phyloP scores from a whole-genome alignment of 2,113 vertebrate genomes.

The Phalacrocorax aristotelis region DNA sequence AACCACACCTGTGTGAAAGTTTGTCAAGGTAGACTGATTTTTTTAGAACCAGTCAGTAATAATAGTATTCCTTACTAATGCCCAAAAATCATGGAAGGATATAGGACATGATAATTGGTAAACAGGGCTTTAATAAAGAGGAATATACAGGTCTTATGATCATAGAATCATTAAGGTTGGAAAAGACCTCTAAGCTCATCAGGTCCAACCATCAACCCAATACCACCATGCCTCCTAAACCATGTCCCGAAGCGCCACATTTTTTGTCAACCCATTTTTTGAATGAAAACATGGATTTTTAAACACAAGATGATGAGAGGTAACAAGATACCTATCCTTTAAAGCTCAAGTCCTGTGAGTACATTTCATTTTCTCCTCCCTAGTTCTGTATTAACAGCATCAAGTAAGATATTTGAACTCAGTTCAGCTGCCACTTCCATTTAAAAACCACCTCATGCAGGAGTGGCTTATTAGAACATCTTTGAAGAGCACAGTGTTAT shows the following conservation, averaged over 20 bases:
- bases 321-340: neutral
- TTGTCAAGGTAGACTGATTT: neutral
- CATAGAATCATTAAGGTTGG: too few species aligned
- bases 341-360: neutral
- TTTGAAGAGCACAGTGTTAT: neutral
- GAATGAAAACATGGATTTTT: too few species aligned
- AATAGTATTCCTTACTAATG: neutral
- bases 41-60: neutral
- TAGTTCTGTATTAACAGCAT: neutral
- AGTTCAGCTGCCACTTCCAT: neutral
- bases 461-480: neutral
- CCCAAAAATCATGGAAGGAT: neutral
- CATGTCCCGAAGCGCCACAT: too few species aligned
- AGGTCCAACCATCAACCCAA: too few species aligned
- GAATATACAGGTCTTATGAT: neutral
- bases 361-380: neutral
- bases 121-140: constrained; percentile 20
- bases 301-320: neutral
- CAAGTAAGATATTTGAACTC: neutral
- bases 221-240: too few species aligned
- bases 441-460: neutral
- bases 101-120: neutral
- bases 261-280: too few species aligned
- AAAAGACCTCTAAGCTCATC: too few species aligned
- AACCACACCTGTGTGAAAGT: neutral